These are phyloP conservation scores for Micrasema longulum DNA, from an alignment of 1,140 invertebrate species.

Conservation along the genomic window DNA sequence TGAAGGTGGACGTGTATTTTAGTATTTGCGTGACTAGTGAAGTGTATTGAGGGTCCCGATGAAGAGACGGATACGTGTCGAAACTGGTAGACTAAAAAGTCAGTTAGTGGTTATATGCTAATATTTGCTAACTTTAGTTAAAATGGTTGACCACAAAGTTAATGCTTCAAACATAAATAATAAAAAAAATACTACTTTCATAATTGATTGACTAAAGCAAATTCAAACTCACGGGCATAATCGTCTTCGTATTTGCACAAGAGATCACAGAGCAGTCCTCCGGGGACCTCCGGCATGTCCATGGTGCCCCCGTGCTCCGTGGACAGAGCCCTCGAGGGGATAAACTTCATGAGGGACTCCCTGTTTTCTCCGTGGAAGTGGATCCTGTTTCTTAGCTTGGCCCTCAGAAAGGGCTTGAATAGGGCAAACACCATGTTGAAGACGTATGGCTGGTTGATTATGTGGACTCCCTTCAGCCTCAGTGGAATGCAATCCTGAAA, in stretches of 20 bases:
- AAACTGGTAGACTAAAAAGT: too few relatives aligned
- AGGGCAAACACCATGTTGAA: conserved; percentile 90
- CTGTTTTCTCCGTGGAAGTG: conserved; percentile 87
- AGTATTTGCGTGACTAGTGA: too few relatives aligned
- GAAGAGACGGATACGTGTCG: too few relatives aligned
- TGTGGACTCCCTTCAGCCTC: conserved; percentile 86
- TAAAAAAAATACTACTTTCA: too few relatives aligned
- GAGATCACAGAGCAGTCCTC: conserved; percentile 62
- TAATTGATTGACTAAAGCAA: neutral
- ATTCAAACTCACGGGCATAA: conserved; percentile 46
- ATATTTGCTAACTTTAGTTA: too few relatives aligned
- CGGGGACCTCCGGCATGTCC: conserved; percentile 69
- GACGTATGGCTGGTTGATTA: conserved; percentile 88
- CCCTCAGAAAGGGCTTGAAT: conserved; percentile 88
- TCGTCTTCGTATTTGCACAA: conserved; percentile 63
- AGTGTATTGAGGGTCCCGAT: too few relatives aligned
- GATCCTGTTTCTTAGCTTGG: conserved; percentile 80
- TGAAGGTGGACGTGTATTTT: too few relatives aligned
- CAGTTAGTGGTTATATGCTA: too few relatives aligned
- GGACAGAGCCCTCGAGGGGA: conserved; percentile 81
- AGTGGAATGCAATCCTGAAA: conserved; percentile 81
- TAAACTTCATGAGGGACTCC: conserved; percentile 80
- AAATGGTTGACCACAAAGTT: too few relatives aligned
- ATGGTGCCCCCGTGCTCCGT: conserved; percentile 81
- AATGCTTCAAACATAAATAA: too few relatives aligned